These are phyloP conservation scores for Odiellus spinosus DNA, from an alignment of 2,888 invertebrate genomes.

Conservation along the genomic window DNA sequence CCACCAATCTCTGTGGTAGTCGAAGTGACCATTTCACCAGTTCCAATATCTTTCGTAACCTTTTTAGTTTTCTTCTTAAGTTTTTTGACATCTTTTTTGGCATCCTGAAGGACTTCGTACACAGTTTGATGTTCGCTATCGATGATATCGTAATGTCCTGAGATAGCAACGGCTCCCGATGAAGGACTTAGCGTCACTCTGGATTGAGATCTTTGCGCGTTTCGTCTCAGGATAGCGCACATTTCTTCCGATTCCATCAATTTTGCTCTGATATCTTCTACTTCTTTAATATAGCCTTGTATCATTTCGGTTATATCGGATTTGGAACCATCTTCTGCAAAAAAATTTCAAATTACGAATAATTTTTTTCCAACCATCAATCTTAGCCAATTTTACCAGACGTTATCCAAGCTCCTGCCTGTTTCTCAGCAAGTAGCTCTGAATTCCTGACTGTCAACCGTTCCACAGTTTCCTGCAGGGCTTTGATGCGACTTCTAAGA, in stretches of 20 bases:
- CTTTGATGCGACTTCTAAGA: conserved; percentile 72
- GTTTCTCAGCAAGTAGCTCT: conserved; percentile 61
- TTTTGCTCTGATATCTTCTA: conserved; percentile 71
- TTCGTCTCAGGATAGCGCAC: conserved; percentile 50
- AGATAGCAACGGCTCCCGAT: conserved; percentile 13
- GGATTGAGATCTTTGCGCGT: conserved; percentile 25
- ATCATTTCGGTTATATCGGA: conserved; percentile 29
- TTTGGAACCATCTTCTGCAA: conserved; percentile 6
- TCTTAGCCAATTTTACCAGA: conserved; percentile 15
- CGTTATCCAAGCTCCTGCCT: conserved; percentile 45
- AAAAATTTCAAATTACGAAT: background rate
- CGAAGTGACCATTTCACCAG: background rate
- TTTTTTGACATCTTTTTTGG: conserved; percentile 52
- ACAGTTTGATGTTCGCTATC: conserved; percentile 28
- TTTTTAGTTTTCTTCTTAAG: conserved; percentile 21
- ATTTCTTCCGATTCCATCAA: conserved; percentile 70
- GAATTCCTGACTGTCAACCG: conserved; percentile 65
- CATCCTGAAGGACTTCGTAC: conserved; percentile 45
- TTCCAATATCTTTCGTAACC: conserved; percentile 3
- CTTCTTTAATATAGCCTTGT: conserved; percentile 72
- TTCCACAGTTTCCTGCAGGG: conserved; percentile 85
- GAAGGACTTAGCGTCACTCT: conserved; percentile 20
- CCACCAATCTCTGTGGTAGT: background rate
- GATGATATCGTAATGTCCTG: conserved; percentile 20
- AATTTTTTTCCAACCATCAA: background rate